Evolutionary conservation across 1,140 invertebrate genomes (phyloP).

Genomic region (Eupeodes corollae): DNA sequence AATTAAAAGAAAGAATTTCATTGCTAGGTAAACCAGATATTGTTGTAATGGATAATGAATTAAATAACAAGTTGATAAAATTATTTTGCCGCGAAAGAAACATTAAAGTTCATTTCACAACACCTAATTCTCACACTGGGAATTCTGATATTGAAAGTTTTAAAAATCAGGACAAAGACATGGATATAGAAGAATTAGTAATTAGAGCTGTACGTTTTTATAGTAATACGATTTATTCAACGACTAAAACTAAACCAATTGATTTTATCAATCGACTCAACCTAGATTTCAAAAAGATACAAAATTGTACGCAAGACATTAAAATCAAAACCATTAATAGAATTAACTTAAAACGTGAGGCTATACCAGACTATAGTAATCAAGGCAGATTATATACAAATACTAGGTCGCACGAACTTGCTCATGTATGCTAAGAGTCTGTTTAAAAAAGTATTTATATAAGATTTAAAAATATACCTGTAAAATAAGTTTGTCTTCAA

Average conservation of each 20-base stretch:
- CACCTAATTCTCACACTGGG: neutral
- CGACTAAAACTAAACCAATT: neutral
- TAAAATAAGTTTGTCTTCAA: too few species aligned
- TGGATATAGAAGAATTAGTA: neutral
- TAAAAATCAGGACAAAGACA: neutral
- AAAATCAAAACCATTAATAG: too few species aligned
- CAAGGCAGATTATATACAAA: too few species aligned
- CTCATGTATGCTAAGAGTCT: too few species aligned
- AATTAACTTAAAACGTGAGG: too few species aligned
- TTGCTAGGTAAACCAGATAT: too few species aligned
- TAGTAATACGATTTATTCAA: neutral
- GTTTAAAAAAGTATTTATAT: too few species aligned
- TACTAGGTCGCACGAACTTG: too few species aligned
- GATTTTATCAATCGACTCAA: neutral
- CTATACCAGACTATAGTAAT: too few species aligned
- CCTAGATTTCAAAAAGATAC: neutral
- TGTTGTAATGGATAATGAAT: neutral
- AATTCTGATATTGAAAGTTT: slow-evolving; percentile 1
- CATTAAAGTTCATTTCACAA: neutral
- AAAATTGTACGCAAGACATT: too few species aligned
- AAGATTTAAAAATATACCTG: too few species aligned
- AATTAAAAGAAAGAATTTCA: too few species aligned
- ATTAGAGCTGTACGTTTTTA: neutral
- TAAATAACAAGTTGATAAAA: neutral
- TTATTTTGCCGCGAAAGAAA: neutral